phyloP scores from a whole-genome alignment of 1,140 invertebrate genomes.

The Zaprionus vittiger region DNA sequence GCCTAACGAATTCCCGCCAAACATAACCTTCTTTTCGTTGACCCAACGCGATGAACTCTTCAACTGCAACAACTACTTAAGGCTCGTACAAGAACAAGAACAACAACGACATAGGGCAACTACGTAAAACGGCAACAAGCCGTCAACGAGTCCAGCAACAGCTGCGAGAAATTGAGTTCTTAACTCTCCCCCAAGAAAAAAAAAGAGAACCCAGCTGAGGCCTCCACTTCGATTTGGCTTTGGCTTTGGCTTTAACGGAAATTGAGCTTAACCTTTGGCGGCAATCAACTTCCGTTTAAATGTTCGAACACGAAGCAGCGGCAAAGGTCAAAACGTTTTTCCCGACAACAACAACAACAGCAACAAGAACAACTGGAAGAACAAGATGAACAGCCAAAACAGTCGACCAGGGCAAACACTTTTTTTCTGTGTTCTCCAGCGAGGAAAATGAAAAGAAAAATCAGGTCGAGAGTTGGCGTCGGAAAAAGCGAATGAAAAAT shows the following conservation, averaged over 20 bases:
- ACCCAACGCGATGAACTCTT: conserved; percentile 61
- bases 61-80: conserved; percentile 54
- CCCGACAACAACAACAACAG: background rate
- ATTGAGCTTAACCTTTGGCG: conserved; percentile 78
- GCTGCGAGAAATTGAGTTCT: conserved; percentile 70
- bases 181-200: conserved; percentile 32
- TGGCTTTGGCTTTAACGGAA: conserved; percentile 64
- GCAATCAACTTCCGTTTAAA: conserved; percentile 83
- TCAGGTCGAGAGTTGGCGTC: conserved; percentile 67
- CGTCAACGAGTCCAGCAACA: conserved; percentile 44
- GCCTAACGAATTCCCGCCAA: background rate
- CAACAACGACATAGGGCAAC: conserved; percentile 26
- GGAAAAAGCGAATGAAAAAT: conserved; percentile 80
- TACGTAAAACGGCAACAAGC: conserved; percentile 15
- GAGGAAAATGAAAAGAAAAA: conserved; percentile 76
- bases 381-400: conserved; percentile 32
- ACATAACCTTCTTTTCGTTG: conserved; percentile 50
- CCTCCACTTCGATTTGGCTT: conserved; percentile 6
- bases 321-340: conserved; percentile 80
- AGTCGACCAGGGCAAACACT: conserved; percentile 58
- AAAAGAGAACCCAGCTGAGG: conserved; percentile 6
- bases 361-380: too few species aligned
- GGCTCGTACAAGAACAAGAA: conserved; percentile 3
- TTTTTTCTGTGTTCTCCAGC: conserved; percentile 44
- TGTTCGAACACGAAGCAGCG: conserved; percentile 75